These are phyloP conservation scores for Chascanopsetta lugubris DNA, from an alignment of 2,113 vertebrate genomes.

Conservation along the genomic window DNA sequence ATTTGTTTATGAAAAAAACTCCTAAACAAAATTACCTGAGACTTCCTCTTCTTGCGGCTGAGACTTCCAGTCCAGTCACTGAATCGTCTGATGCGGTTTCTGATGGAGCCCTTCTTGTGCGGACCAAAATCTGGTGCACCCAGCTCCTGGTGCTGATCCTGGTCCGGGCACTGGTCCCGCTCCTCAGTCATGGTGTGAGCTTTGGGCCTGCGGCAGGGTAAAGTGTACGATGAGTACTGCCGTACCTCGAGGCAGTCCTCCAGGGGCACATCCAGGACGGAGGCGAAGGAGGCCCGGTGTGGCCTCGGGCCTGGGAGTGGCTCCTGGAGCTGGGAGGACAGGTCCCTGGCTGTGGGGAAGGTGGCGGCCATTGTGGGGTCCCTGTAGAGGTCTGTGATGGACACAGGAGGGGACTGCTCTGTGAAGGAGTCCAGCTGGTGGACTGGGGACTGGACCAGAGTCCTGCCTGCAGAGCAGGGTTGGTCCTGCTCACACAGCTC, in stretches of 20 bases:
- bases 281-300: slow-evolving; percentile 88
- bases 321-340: slow-evolving; percentile 76
- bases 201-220: slow-evolving; percentile 90
- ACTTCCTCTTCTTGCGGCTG: slow-evolving; percentile 91
- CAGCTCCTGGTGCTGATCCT: slow-evolving; percentile 48
- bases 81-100: slow-evolving; percentile 89
- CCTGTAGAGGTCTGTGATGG: slow-evolving; percentile 86
- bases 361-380: slow-evolving; percentile 81
- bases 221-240: slow-evolving; percentile 90
- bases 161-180: slow-evolving; percentile 47
- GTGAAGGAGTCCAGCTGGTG: slow-evolving; percentile 79
- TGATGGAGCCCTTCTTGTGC: slow-evolving; percentile 88
- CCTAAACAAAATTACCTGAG: slow-evolving; percentile 80
- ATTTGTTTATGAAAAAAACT: background rate
- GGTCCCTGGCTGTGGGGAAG: slow-evolving; percentile 77
- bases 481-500: slow-evolving; percentile 86
- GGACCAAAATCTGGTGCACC: slow-evolving; percentile 76
- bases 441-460: slow-evolving; percentile 72
- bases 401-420: slow-evolving; percentile 84
- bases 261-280: slow-evolving; percentile 85
- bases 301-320: slow-evolving; percentile 62
- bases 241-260: slow-evolving; percentile 79
- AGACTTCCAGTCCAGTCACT: slow-evolving; percentile 98
- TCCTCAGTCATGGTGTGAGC: slow-evolving; percentile 63
- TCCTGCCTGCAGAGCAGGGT: slow-evolving; percentile 72